Evolutionary conservation across 1,140 invertebrate species (phyloP).

Genomic region (Dendrolimus kikuchii): DNA sequence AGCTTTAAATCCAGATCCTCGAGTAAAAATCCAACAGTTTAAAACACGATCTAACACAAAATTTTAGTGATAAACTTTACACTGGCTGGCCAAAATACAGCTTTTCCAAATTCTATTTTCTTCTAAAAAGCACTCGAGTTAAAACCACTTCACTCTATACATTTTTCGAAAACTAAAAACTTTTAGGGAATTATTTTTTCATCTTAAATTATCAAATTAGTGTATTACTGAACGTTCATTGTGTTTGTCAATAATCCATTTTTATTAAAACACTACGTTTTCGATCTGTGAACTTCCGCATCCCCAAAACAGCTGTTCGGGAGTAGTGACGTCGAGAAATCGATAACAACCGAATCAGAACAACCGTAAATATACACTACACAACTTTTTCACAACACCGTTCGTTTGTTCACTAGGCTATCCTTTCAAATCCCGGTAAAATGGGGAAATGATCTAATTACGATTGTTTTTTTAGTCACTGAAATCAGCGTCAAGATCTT

Average conservation of each 20-base stretch:
- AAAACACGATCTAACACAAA: conserved; percentile 19
- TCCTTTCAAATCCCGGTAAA: conserved; percentile 8
- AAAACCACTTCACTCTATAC: too few species aligned
- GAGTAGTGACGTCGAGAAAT: conserved; percentile 45
- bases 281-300: conserved; percentile 24
- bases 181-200: too few species aligned
- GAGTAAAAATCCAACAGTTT: conserved; percentile 42
- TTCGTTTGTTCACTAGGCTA: conserved; percentile 30
- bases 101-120: neutral
- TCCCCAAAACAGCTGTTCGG: conserved; percentile 60
- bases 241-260: too few species aligned
- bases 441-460: too few species aligned
- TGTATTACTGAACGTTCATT: too few species aligned
- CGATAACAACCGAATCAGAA: conserved; percentile 47
- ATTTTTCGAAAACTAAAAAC: too few species aligned
- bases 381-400: conserved; percentile 39
- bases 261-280: too few species aligned
- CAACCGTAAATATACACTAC: conserved; percentile 36
- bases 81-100: neutral
- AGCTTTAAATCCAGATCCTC: conserved; percentile 37
- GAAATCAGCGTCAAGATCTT: too few species aligned
- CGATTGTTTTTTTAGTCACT: too few species aligned
- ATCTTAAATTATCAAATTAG: too few species aligned
- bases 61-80: conserved; percentile 10
- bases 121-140: too few species aligned